Base-by-base conservation (phyloP, 2,888 invertebrate species). In the Lingula anatina region DNA sequence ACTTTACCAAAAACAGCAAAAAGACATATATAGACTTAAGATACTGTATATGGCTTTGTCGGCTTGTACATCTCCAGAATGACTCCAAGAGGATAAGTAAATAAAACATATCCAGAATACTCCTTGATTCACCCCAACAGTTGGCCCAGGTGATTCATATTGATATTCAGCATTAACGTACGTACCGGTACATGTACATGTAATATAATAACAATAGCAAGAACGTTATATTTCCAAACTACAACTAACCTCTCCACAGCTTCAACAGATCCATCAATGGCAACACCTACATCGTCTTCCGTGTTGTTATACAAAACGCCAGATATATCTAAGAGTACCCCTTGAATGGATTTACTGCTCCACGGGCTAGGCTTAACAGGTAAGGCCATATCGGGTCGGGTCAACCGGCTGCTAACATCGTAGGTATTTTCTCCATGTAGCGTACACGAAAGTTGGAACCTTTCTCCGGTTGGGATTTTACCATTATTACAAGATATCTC, bases 291-390 rank as follows among this genome's bases (percentile, higher is more conserved):
- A 1, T 54, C 70, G 7, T 70, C 72, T 3, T 56, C 47, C 12
- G 74, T 73, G 56, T 77, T 74, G 60, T 82, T 78, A 60, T 80
- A 80, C 28, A 83, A 62, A 41, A 83, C 83, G n/a, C 83, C 83
- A 26, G 80, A 79, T 40, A 83, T 81, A 57, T 83, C 83, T 25
- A 82, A 68, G 25, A 83, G 69, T 37, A 82, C 71, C n/a, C 81
- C 82, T 54, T 70, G 62, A 2, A 62, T 51, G 9, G 26, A n/a
- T n/a, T n/a, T n/a, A n/a, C n/a, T n/a, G n/a, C n/a, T n/a, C n/a
- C n/a, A n/a, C n/a, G n/a, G n/a, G n/a, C n/a, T n/a, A n/a, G n/a
- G n/a, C n/a, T n/a, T n/a, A n/a, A n/a, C n/a, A n/a, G n/a, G n/a
- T n/a, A n/a, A n/a, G n/a, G n/a, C n/a, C n/a, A n/a, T n/a, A n/a